Evolutionary conservation across 1,140 invertebrate genomes (phyloP), one percentile per base, ranked within the genome.

Genomic region (Ruditapes philippinarum): DNA sequence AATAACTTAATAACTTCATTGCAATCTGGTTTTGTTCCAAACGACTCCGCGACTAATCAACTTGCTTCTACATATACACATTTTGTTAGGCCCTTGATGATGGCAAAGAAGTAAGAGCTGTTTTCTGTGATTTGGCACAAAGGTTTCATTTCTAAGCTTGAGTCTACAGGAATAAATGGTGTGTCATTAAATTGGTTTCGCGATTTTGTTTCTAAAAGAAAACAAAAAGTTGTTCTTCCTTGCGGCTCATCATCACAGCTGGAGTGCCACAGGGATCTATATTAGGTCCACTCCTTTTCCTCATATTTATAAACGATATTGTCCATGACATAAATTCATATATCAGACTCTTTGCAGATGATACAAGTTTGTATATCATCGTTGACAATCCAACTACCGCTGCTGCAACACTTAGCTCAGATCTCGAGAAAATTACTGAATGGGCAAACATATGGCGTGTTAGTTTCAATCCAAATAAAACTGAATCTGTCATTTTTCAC

Each of bases 261-360:
- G 28, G 73, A 14, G 73, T 78, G 36, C 38, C 73, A 78, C 73
- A 42, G 36, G 73, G 73, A 7, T 78, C 36, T n/a, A 49, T 78
- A 5, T 40, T 49, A 78, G 19, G 38, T 28, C 73, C 38, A 12
- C 57, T 49, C 12, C 42, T 78, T 19, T 78, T 78, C n/a, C 7
- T 12, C 33, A 42, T 78, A 40, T 78, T 17, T 49, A 78, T 78
- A 25, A 78, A 40, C 42, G 38, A 40, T 25, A 49, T 78, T 45
- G 14, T 78, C 28, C 36, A 4, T 11, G 36, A 78, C 25, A 45
- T 78, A 9, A n/a, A 12, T 19, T 5, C 42, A 17, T 12, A 9
- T 49, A 78, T 49, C 17, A 42, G 22, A 78, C n/a, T 28, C 22
- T 78, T 78, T 78, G 73, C 42, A 12, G 38, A 78, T 78, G 73